These are phyloP conservation scores for Holcopasites calliopsidis DNA, from an alignment of 1,140 invertebrate genomes.

Conservation along the genomic window DNA sequence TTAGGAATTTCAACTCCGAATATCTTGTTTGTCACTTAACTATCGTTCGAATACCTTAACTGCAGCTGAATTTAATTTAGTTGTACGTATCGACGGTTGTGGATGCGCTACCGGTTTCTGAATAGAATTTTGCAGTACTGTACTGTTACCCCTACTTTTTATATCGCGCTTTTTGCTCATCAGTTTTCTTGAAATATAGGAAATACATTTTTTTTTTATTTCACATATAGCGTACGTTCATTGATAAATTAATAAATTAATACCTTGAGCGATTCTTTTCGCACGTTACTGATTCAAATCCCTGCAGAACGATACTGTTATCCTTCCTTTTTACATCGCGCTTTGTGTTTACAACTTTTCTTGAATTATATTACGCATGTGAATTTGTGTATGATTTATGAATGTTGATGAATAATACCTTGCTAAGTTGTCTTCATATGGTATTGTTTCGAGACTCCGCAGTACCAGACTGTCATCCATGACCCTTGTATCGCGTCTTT, in stretches of 20 bases:
- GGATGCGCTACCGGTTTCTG: slow-evolving; percentile 4
- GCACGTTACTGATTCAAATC: not conserved
- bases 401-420: too few relatives aligned
- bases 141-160: slow-evolving; percentile 16
- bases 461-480: too few relatives aligned
- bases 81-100: not conserved
- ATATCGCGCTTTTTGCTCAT: not conserved
- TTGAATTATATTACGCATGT: too few relatives aligned
- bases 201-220: not conserved
- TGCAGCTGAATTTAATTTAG: slow-evolving; percentile 7
- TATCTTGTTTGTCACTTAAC: not conserved
- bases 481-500: too few relatives aligned
- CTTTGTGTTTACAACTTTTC: too few relatives aligned
- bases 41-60: slow-evolving; percentile 29
- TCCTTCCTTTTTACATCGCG: too few relatives aligned
- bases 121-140: not conserved
- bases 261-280: not conserved
- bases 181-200: not conserved
- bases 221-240: not conserved
- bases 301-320: too few relatives aligned
- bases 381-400: too few relatives aligned
- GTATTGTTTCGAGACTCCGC: too few relatives aligned
- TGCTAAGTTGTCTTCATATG: too few relatives aligned
- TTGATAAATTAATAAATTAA: too few relatives aligned
- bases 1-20: not conserved